Percentiles rank a stretch among this genome's conserved stretches.
These are phyloP conservation scores for Drosophila orosa DNA, from an alignment of 1,140 invertebrate species.

Conservation along the genomic window DNA sequence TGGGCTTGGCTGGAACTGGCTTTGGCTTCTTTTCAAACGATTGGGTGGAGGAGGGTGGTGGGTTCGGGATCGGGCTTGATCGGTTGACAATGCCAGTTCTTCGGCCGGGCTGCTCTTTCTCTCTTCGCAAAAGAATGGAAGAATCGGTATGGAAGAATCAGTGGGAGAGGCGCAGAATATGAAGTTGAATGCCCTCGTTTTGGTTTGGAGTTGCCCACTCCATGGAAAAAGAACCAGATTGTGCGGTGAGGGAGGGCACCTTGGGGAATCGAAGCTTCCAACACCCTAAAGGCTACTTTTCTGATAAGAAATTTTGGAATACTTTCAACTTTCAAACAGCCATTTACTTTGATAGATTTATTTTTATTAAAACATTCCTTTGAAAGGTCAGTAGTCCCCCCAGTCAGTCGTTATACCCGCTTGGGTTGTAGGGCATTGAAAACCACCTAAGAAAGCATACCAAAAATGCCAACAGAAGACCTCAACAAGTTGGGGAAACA, in stretches of 20 bases:
- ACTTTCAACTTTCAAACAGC: not conserved
- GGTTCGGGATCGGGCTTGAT: conserved; percentile 8
- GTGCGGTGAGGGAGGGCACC: not conserved
- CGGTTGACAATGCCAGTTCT: conserved; percentile 44
- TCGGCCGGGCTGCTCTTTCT: conserved; percentile 17
- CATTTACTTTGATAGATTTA: too few species aligned
- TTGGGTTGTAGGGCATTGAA: not conserved
- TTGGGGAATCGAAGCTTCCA: not conserved
- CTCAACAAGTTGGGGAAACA: conserved; percentile 31
- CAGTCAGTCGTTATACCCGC: not conserved
- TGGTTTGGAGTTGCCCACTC: conserved; percentile 36
- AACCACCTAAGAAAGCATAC: conserved; percentile 47
- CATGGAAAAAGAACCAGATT: conserved; percentile 44
- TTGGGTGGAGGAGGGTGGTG: conserved; percentile 27
- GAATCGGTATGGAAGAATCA: conserved; percentile 20
- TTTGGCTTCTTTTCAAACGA: conserved; percentile 10
- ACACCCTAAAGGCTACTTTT: not conserved
- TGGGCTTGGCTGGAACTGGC: conserved; percentile 27
- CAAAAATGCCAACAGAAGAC: conserved; percentile 43
- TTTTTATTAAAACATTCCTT: not conserved
- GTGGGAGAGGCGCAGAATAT: conserved; percentile 36
- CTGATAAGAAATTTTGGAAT: not conserved
- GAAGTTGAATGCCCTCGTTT: conserved; percentile 74
- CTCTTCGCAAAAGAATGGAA: conserved; percentile 16
- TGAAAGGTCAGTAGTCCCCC: not conserved